Base-by-base conservation (phyloP, 2,888 invertebrate genomes). In the Lamellibrachia columna region DNA sequence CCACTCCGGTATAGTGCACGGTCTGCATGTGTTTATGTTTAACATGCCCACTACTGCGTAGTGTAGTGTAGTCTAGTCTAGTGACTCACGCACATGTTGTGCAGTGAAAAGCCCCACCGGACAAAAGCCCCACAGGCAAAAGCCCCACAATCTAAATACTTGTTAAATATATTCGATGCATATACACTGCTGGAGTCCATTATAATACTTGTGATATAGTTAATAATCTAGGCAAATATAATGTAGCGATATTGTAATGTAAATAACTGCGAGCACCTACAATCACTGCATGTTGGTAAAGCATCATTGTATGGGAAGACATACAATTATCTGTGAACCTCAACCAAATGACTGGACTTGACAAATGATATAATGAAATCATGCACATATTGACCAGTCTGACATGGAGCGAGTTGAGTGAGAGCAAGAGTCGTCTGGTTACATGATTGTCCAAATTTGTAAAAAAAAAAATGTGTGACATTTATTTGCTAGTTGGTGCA, bases 181-280 rank as follows among this genome's bases (percentile, higher is more conserved):
- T 40, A 40, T 40, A 40, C 40, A 40, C 40, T 40, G 40, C 40
- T 40, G 40, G 40, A 40, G 40, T 40, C 40, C 40, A n/a, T 90
- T 90, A 90, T 90, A 90, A n/a, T 90, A 22, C n/a, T n/a, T 90
- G n/a, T n/a, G 90, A 90, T 90, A 90, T 90, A 90, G 90, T 90
- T 90, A 90, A 90, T 90, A 22, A 15, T 90, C 90, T 90, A 22
- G 22, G 22, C 15, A 22, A 90, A n/a, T 90, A 90, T 22, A 90
- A 90, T n/a, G n/a, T 90, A 15, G 22, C 90, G 90, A 90, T n/a
- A 90, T 90, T 90, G n/a, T 22, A 22, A n/a, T 90, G 90, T 90
- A 22, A 22, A 90, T n/a, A n/a, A 22, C 90, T 90, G 40, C 40
- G 40, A 40, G 60, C 22, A 60, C 60, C 60, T 60, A 60, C 60